Evolutionary conservation across 2,797 vertebrate genomes (phyloP), one percentile per base, ranked within the genome.

Genomic region (Podargus strigoides): DNA sequence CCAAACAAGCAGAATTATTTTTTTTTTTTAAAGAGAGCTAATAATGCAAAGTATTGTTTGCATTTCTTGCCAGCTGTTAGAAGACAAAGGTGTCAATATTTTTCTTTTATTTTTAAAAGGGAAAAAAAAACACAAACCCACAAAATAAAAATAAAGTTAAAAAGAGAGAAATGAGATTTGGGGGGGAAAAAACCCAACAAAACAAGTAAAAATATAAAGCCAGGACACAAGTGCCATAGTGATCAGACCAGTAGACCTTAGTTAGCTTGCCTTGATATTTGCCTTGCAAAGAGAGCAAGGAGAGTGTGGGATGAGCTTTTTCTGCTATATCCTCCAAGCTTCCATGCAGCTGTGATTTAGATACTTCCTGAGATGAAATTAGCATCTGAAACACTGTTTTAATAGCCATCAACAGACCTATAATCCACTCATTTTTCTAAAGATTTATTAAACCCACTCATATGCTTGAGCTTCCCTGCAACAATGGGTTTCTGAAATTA

Each of bases 341-440:
- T 85, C 37, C 72, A 68, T 0, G 1, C 62, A 67, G 72, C 64
- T 74, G 56, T 77, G 75, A 92, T 95, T 87, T 85, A 92, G 58
- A 70, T 91, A 70, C 81, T 92, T 96, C 75, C 79, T 50, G 76
- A 92, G 53, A 49, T 68, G 53, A 56, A 95, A 93, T 96, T 91
- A 96, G 53, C 85, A 77, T 95, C 62, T 93, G 85, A 96, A 93
- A 94, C 1, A 44, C 76, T 74, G 70, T 67, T 95, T 87, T 94
- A 93, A 86, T 66, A 75, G 62, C 93, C 80, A 84, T 86, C 87
- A 81, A 30, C 66, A 76, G 87, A 42, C 58, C 76, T 82, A 75
- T 91, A 94, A 94, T 92, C 93, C 76, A 69, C 66, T 72, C 26
- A 66, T 94, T 91, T 75, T 90, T 34, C 66, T 83, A 46, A 92